Evolutionary conservation across 2,888 invertebrate genomes (phyloP).

Genomic region (Thereva unica): DNA sequence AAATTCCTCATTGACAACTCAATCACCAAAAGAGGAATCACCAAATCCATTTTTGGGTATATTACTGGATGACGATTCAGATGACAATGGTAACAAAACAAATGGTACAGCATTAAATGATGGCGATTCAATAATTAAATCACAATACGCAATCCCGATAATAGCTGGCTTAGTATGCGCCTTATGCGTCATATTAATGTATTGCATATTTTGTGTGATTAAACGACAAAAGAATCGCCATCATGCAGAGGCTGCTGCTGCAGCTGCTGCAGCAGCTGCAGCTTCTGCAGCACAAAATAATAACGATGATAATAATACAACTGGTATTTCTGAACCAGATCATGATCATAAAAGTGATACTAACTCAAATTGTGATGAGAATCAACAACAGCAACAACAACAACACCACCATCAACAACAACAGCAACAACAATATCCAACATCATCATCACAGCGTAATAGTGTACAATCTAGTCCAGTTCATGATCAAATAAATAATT

Average conservation of each 20-base stretch:
- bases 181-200: constrained; percentile 39
- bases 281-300: constrained; percentile 44
- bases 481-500: constrained; percentile 19
- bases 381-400: constrained; percentile 31
- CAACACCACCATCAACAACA: background rate
- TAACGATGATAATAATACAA: constrained; percentile 52
- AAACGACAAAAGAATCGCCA: constrained; percentile 50
- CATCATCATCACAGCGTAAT: constrained; percentile 12
- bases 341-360: constrained; percentile 54
- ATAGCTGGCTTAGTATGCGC: constrained; percentile 41
- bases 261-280: constrained; percentile 46
- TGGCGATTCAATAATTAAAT: constrained; percentile 27
- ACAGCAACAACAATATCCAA: constrained; percentile 30
- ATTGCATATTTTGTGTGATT: constrained; percentile 38
- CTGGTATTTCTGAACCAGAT: background rate
- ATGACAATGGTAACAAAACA: background rate
- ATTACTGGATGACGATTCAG: background rate
- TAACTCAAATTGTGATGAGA: constrained; percentile 41
- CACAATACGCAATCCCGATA: constrained; percentile 44
- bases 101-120: background rate
- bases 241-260: constrained; percentile 42
- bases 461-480: constrained; percentile 6
- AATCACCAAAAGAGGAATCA: background rate
- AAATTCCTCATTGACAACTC: constrained; percentile 17
- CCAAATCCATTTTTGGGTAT: background rate